These are phyloP conservation scores for Irena cyanogastra DNA, from an alignment of 2,113 vertebrate genomes.

Conservation along the genomic window DNA sequence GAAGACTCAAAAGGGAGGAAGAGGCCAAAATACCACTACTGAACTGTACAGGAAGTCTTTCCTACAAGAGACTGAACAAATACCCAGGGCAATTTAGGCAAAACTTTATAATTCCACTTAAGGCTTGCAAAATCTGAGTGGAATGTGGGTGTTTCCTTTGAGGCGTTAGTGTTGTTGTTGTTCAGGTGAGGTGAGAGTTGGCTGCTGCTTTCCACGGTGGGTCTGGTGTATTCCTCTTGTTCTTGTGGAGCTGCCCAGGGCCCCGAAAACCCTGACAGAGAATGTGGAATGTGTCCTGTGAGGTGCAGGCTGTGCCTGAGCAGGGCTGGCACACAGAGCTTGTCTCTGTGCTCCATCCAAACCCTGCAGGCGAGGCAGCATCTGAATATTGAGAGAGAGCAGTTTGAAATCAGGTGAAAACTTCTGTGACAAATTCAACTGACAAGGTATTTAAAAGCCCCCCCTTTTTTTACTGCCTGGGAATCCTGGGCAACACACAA, in stretches of 20 bases:
- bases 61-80: slow-evolving; percentile 44
- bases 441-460: slow-evolving; percentile 65
- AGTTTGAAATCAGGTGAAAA: slow-evolving; percentile 63
- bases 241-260: background rate
- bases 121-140: slow-evolving; percentile 44
- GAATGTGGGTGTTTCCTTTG: slow-evolving; percentile 1
- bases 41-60: slow-evolving; percentile 51
- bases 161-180: background rate
- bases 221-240: background rate
- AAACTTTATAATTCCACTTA: slow-evolving; percentile 34
- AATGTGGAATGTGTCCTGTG: slow-evolving; percentile 57
- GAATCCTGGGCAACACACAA: slow-evolving; percentile 62
- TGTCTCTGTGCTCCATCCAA: background rate
- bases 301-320: background rate
- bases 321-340: background rate
- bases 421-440: slow-evolving; percentile 63
- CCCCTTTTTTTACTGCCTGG: slow-evolving; percentile 63
- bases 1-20: slow-evolving; percentile 50
- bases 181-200: slow-evolving; percentile 30
- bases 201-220: slow-evolving; percentile 27
- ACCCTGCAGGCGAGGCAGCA: background rate
- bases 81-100: slow-evolving; percentile 32
- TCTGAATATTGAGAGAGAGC: background rate
- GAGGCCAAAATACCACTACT: slow-evolving; percentile 66
- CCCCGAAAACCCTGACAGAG: slow-evolving; percentile 26